These are phyloP conservation scores for Phalera bucephala DNA, from an alignment of 2,888 invertebrate species.

Conservation along the genomic window DNA sequence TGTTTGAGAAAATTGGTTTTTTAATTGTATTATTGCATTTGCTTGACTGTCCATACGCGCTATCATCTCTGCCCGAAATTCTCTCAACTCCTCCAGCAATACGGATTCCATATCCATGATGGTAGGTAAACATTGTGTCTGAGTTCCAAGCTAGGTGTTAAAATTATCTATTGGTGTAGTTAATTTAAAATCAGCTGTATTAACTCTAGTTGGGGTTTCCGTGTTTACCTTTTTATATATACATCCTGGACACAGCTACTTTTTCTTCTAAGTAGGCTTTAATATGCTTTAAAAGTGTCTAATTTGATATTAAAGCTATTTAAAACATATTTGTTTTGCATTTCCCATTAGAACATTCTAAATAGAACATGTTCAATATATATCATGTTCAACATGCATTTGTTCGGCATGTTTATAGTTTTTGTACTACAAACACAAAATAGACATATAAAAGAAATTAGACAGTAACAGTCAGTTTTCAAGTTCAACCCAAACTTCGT, in stretches of 20 bases:
- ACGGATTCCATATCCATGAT: slow-evolving; percentile 3
- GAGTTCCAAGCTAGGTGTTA: slow-evolving; percentile 10
- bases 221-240: slow-evolving; percentile 5
- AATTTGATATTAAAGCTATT: neutral
- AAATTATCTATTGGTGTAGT: slow-evolving; percentile 13
- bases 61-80: slow-evolving; percentile 15
- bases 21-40: slow-evolving; percentile 9
- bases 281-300: neutral
- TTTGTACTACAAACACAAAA: too few relatives aligned
- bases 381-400: slow-evolving; percentile 5
- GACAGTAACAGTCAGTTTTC: too few relatives aligned
- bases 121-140: slow-evolving; percentile 3
- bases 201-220: slow-evolving; percentile 13
- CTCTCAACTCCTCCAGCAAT: slow-evolving; percentile 6
- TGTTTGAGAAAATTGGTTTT: slow-evolving; percentile 10
- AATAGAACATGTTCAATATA: slow-evolving; percentile 6
- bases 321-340: slow-evolving; percentile 2
- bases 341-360: slow-evolving; percentile 5
- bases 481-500: too few relatives aligned
- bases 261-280: neutral
- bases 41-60: slow-evolving; percentile 8
- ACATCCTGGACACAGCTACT: neutral
- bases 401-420: neutral
- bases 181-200: slow-evolving; percentile 3
- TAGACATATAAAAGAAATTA: too few relatives aligned